These are phyloP conservation scores for Cybosia mesomella DNA, from an alignment of 2,888 invertebrate species.

Conservation along the genomic window DNA sequence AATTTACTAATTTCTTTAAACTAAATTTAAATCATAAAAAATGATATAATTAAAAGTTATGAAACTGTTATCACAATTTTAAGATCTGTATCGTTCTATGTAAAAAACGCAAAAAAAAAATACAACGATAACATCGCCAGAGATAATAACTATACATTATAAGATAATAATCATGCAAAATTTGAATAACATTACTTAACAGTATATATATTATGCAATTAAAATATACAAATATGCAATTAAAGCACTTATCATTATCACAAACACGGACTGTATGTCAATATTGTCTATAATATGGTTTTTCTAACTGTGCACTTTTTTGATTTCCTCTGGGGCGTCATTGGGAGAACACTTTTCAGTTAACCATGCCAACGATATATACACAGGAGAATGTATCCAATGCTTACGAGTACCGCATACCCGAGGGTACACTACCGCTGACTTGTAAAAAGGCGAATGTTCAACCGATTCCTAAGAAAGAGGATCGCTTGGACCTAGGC, in stretches of 20 bases:
- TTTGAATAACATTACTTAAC: not conserved
- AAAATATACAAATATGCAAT: not conserved
- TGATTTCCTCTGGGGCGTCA: too few species aligned
- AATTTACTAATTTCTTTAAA: not conserved
- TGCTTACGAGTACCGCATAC: too few species aligned
- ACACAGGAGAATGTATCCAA: too few species aligned
- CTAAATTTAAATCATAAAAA: not conserved
- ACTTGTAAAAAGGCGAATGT: too few species aligned
- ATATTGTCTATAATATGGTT: not conserved
- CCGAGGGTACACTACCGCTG: too few species aligned
- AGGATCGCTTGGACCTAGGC: too few species aligned
- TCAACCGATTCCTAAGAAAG: too few species aligned
- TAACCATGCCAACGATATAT: too few species aligned
- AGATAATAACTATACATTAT: constrained; percentile 4
- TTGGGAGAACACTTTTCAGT: too few species aligned
- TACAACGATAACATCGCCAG: not conserved
- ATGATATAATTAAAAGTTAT: not conserved
- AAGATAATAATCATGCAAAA: constrained; percentile 4
- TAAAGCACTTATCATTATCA: not conserved
- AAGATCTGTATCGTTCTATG: constrained; percentile 4
- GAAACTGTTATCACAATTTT: not conserved
- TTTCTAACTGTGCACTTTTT: too few species aligned
- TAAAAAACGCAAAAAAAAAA: not conserved
- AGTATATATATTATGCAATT: not conserved
- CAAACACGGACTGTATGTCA: not conserved